Conservation (phyloP, 2,888 invertebrate genomes). For the Drosophila mimetica region DNA sequence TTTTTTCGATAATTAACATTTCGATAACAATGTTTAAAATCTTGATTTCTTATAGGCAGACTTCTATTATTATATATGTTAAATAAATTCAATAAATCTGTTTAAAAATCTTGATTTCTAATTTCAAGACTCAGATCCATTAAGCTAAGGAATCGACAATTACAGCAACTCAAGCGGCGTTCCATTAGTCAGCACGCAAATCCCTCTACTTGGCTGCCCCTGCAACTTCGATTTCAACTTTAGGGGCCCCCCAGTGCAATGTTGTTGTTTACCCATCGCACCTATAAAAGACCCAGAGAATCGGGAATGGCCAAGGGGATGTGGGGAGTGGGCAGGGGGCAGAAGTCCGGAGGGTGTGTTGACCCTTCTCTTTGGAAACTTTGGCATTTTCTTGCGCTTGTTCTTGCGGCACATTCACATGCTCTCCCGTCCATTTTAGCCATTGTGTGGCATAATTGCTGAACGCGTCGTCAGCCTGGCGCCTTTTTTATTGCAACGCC, state of each 20-base stretch:
- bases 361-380: slow-evolving; percentile 69
- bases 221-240: slow-evolving; percentile 1
- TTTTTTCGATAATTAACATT: too few species aligned
- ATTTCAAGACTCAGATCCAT: background rate
- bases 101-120: background rate
- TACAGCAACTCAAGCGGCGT: background rate
- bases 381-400: slow-evolving; percentile 33
- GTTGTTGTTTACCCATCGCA: slow-evolving; percentile 39
- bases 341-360: slow-evolving; percentile 83
- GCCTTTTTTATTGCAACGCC: slow-evolving; percentile 59
- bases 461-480: slow-evolving; percentile 64
- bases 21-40: background rate
- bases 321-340: slow-evolving; percentile 58
- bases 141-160: background rate
- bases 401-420: slow-evolving; percentile 26
- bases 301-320: slow-evolving; percentile 64
- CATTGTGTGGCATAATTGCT: slow-evolving; percentile 66
- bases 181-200: slow-evolving; percentile 35
- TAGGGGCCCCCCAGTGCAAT: slow-evolving; percentile 1
- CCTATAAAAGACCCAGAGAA: slow-evolving; percentile 18
- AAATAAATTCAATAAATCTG: background rate
- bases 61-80: too few species aligned
- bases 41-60: too few species aligned
- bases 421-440: slow-evolving; percentile 29
- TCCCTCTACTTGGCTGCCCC: slow-evolving; percentile 1